Evolutionary conservation across 2,888 invertebrate genomes (phyloP), one percentile per base, ranked within the genome.

Genomic region (Hymenopus coronatus): DNA sequence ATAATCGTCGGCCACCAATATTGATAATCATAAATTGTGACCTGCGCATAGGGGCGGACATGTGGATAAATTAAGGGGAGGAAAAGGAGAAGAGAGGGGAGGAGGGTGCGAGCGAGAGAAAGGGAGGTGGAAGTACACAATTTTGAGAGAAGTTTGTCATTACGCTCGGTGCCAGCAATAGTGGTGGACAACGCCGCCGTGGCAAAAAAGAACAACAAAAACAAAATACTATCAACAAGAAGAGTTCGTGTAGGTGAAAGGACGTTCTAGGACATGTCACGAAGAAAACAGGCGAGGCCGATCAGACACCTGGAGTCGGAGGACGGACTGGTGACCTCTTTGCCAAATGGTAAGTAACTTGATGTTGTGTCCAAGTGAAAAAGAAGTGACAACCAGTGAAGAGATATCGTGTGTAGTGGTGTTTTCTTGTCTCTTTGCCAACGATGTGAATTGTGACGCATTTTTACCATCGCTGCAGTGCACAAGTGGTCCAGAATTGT

Each of bases 271-370:
- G 87, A 25, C 81, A 94, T 94, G 94, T 94, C 94, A 91, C 93
- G 94, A 90, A 93, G 94, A 92, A 94, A 94, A 93, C 94, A 94
- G 92, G 94, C 94, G 88, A 93, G 94, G 91, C 94, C 94, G 91
- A 94, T 94, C 91, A 93, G 94, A 90, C 93, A 94, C 91, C 93
- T 94, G 90, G 94, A 94, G 92, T 93, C 94, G 91, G 94, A 94
- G 91, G 94, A 93, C 91, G 93, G 92, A 89, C 90, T 88, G 28
- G 84, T 82, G 46, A 83, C 82, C 83, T 81, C 90, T 27, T 87
- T 90, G 85, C 90, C 90, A 83, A 88, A 89, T 84, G 90, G 90
- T 90, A 88, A 90, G 90, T 90, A 88, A 27, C 27, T 28, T n/a
- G 40, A 28, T 28, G 30, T 84, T 84, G 54, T 70, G 25, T 25